phyloP scores from a whole-genome alignment of 2,113 vertebrate species.

The Pandion haliaetus region DNA sequence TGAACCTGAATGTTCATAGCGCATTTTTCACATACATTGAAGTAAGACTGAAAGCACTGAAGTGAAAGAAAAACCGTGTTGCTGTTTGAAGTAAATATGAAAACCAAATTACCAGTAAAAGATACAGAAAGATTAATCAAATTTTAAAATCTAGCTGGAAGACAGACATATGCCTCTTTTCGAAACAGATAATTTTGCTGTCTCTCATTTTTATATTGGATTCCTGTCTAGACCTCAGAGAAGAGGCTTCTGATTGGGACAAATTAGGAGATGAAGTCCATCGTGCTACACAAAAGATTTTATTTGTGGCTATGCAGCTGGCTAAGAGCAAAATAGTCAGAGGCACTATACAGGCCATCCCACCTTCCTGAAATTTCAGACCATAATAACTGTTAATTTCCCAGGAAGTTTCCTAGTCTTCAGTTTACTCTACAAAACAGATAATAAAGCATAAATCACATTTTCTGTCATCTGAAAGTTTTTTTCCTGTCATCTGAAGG shows the following conservation, averaged over 20 bases:
- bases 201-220: not conserved
- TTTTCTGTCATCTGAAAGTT: not conserved
- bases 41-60: not conserved
- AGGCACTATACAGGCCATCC: not conserved
- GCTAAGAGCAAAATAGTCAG: not conserved
- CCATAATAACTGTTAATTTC: not conserved
- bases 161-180: not conserved
- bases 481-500: not conserved
- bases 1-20: not conserved
- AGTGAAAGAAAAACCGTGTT: not conserved
- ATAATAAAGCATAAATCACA: not conserved
- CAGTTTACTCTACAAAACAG: not conserved
- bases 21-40: not conserved
- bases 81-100: not conserved
- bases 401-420: not conserved
- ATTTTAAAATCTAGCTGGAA: not conserved
- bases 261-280: not conserved
- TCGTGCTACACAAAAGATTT: not conserved
- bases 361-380: not conserved
- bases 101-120: not conserved
- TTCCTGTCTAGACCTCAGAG: slow-evolving; percentile 1
- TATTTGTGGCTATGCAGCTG: not conserved
- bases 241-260: slow-evolving; percentile 11
- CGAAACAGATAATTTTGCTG: not conserved
- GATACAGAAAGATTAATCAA: not conserved